phyloP scores from a whole-genome alignment of 2,797 vertebrate species.

The Tinamus major region DNA sequence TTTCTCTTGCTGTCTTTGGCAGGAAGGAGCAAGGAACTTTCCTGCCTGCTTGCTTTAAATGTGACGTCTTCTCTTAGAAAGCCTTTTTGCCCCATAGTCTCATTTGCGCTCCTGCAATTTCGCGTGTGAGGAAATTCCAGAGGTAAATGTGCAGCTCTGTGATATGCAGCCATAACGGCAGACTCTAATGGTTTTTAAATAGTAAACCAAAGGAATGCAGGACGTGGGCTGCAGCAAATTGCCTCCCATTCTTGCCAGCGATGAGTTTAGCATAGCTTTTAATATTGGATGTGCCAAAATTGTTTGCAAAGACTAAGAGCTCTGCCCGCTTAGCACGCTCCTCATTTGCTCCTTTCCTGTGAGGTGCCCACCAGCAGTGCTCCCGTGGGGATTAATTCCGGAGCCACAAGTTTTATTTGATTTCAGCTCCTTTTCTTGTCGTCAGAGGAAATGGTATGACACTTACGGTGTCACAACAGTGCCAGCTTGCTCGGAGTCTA shows the following conservation, averaged over 20 bases:
- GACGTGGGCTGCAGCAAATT: slow-evolving; percentile 28
- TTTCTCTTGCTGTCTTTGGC: slow-evolving; percentile 51
- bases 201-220: slow-evolving; percentile 60
- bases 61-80: neutral
- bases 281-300: slow-evolving; percentile 62
- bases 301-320: slow-evolving; percentile 53
- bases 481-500: slow-evolving; percentile 10
- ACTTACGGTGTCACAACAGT: slow-evolving; percentile 31
- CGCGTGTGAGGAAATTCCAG: slow-evolving; percentile 32
- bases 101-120: slow-evolving; percentile 32
- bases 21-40: slow-evolving; percentile 42
- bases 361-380: neutral
- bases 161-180: slow-evolving; percentile 45
- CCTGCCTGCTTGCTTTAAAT: slow-evolving; percentile 48
- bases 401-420: slow-evolving; percentile 3
- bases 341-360: neutral
- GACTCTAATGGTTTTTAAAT: slow-evolving; percentile 65
- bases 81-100: slow-evolving; percentile 20
- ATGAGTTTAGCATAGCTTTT: slow-evolving; percentile 61
- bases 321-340: slow-evolving; percentile 3
- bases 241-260: slow-evolving; percentile 42
- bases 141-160: slow-evolving; percentile 22
- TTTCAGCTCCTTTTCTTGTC: slow-evolving; percentile 39
- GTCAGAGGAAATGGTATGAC: neutral
- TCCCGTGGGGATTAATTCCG: slow-evolving; percentile 1